Base-by-base conservation (phyloP, 2,888 invertebrate species). In the Flexamia atlantica region DNA sequence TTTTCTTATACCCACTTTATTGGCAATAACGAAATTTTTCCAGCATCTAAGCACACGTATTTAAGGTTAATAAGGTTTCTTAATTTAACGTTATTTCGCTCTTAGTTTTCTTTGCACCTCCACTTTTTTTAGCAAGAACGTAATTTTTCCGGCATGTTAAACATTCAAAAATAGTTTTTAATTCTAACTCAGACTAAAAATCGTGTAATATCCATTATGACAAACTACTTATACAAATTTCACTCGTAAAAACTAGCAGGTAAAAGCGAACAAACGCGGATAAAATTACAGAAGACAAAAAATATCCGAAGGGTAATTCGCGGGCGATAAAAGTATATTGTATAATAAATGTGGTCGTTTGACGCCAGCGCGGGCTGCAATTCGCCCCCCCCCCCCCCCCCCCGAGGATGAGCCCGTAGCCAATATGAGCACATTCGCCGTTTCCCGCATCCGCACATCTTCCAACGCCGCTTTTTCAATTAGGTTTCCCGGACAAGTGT, bases 401-500 rank as follows among this genome's bases (percentile, higher is more conserved):
- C 10, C 40, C 30, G 72, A 23, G 20, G 36, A 72, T 72, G 72
- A 72, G 72, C 4, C 40, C 5, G 42, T 10, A 28, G 1, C 64
- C 28, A 28, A 64, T 64, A 64, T 64, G 72, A 42, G 72, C 30
- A 25, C 20, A 57, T 46, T 53, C 53, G 53, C 53, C 3, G 57
- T 17, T 10, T 57, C 57, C 17, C 9, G 20, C 72, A 72, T 20
- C 42, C 14, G 72, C n/a, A 17, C 7, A 72, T 23, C 10, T 20
- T 36, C 7, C 68, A 36, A 72, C 72, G 40, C 40, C 72, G 72
- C 40, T 72, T 72, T 72, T 72, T 72, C 72, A 36, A 72, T 72
- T 72, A 72, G 72, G 72, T 72, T 72, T 72, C 40, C 42, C 14
- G 36, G 28, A 5, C 25, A 17, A 28, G 72, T 72, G 72, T 20